Base-by-base conservation (phyloP, 2,113 vertebrate genomes). In the Desmodus rotundus region DNA sequence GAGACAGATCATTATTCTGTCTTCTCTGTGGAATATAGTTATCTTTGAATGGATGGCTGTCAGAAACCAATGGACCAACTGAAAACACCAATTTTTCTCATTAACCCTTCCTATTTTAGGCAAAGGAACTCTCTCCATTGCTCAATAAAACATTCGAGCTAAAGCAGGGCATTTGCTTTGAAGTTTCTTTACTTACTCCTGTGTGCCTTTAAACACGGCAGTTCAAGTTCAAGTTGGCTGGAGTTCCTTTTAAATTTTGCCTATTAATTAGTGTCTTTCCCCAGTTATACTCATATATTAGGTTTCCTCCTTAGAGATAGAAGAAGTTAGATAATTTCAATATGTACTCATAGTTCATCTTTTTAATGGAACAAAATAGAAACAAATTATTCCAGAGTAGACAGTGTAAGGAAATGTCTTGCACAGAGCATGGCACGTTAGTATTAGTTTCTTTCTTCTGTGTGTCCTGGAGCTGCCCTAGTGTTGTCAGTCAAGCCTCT, bases 241-340 rank as follows among this genome's bases (percentile, higher is more conserved):
- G 88, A 87, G 68, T 97, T 97, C 93, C 94, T 86, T 67, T 93
- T 96, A 93, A 94, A 95, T 96, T 97, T 87, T 96, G 52, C 86
- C 96, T 97, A 97, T 97, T 97, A 98, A 97, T 96, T 97, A 97
- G 94, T 94, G 77, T 97, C 91, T 97, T 95, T 94, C 65, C 83
- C 68, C 58, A 93, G 89, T 93, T 97, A 89, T 96, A 63, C 61
- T 63, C 61, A 63, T 63, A 96, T 97, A 95, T 96, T 88, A 91
- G 84, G 93, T 96, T 96, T 96, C 89, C 91, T 98, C 96, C 95
- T 97, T 94, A 86, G 45, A 97, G 95, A 97, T 84, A 95, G 95
- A 84, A 95, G n/a, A 86, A 76, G 70, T 84, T 89, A 97, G 97
- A 97, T 97, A 96, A 96, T 96, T 96, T 78, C 45, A 91, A 14